Conservation (phyloP, 2,113 vertebrate genomes). For the Ictidomys tridecemlineatus region DNA sequence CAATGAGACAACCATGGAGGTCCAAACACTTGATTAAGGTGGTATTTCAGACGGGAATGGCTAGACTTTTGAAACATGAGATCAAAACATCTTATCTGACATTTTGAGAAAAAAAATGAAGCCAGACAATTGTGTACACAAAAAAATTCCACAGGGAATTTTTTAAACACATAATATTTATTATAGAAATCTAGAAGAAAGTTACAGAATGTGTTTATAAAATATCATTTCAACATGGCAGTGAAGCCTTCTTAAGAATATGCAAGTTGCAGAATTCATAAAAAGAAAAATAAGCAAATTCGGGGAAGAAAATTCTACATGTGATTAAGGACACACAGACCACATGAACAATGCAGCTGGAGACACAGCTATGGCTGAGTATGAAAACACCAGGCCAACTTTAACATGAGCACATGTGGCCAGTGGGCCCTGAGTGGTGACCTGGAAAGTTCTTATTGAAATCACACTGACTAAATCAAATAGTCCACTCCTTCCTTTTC, state of each 20-base stretch:
- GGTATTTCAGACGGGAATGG: neutral
- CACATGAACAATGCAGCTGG: neutral
- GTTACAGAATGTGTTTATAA: neutral
- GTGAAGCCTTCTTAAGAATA: neutral
- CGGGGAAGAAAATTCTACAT: neutral
- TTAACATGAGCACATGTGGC: neutral
- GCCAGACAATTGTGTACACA: neutral
- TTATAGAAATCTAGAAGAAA: neutral
- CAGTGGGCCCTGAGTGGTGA: neutral
- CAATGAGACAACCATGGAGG: neutral
- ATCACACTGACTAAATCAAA: neutral
- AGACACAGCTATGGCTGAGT: neutral
- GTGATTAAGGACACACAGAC: neutral
- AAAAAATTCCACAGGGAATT: neutral
- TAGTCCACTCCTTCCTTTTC: neutral
- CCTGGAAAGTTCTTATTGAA: neutral
- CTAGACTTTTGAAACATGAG: neutral
- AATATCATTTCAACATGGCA: neutral
- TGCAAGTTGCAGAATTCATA: neutral
- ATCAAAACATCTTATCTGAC: neutral
- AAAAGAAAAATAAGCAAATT: neutral
- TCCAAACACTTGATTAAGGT: neutral
- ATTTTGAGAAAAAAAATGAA: slow-evolving; percentile 41
- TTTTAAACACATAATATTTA: neutral
- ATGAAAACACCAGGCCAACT: neutral